phyloP scores from a whole-genome alignment of 2,888 invertebrate species.

The Dasysyrphus albostriatus region DNA sequence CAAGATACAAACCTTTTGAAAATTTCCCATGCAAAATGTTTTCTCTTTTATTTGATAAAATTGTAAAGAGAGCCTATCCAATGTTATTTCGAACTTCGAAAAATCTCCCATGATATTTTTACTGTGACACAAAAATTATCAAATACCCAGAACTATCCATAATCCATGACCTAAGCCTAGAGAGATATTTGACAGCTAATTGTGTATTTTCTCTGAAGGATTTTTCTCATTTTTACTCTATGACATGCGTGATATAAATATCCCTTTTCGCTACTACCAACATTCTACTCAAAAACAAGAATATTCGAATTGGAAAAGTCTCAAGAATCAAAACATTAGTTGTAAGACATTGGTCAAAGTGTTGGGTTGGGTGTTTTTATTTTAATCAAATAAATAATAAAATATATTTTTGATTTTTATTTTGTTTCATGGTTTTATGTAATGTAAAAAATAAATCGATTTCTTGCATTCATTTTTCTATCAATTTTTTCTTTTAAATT shows the following conservation, averaged over 20 bases:
- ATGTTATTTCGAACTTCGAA: neutral
- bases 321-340: slow-evolving; percentile 1
- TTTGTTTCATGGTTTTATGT: neutral
- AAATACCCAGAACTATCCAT: neutral
- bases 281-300: no score
- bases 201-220: neutral
- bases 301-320: neutral
- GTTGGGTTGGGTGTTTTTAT: neutral
- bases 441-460: slow-evolving; percentile 5
- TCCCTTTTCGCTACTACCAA: neutral
- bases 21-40: neutral
- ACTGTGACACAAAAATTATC: neutral
- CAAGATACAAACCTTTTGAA: neutral
- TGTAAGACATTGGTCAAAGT: neutral
- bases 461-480: neutral
- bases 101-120: neutral
- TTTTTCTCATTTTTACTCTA: neutral
- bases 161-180: neutral
- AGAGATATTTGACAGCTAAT: neutral
- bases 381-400: neutral
- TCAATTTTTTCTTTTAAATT: neutral
- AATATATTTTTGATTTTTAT: neutral
- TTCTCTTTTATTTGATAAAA: neutral
- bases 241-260: slow-evolving; percentile 5
- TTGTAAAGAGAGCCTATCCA: neutral